phyloP scores from a whole-genome alignment of 2,113 vertebrate species.

The Apodemus sylvaticus region DNA sequence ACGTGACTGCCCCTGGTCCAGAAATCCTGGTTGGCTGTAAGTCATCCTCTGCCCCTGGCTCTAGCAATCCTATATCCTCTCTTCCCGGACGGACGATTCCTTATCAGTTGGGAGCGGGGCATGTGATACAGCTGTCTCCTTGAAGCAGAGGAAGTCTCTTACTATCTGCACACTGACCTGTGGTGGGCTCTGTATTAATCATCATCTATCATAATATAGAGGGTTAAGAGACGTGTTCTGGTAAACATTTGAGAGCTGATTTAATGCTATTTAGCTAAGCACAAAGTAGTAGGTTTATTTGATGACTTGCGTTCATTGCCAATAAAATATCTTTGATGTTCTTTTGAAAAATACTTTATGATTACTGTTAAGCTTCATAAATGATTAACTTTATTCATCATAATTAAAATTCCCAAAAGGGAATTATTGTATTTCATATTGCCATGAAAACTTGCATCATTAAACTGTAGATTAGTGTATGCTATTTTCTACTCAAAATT shows the following conservation, averaged over 20 bases:
- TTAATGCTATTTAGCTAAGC: not conserved
- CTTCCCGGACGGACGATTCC: not conserved
- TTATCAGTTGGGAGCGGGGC: not conserved
- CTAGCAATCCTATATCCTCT: not conserved
- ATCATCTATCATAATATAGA: not conserved
- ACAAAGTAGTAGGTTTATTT: not conserved
- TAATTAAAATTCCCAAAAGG: constrained; percentile 57
- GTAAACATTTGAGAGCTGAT: not conserved
- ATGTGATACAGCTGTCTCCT: not conserved
- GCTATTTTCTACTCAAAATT: constrained; percentile 72
- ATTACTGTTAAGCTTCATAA: constrained; percentile 62
- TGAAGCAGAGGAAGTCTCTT: not conserved
- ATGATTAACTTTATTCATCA: constrained; percentile 55
- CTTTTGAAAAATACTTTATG: constrained; percentile 50
- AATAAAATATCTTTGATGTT: constrained; percentile 58
- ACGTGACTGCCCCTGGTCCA: not conserved
- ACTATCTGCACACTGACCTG: not conserved
- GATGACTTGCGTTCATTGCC: not conserved
- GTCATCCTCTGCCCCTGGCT: not conserved
- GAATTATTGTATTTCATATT: constrained; percentile 57
- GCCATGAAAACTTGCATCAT: constrained; percentile 57
- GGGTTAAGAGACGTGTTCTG: not conserved
- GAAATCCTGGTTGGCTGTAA: not conserved
- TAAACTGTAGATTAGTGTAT: constrained; percentile 55
- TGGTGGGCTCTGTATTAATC: not conserved